Base-by-base conservation (phyloP, 2,888 invertebrate genomes). In the Coenonympha glycerion region DNA sequence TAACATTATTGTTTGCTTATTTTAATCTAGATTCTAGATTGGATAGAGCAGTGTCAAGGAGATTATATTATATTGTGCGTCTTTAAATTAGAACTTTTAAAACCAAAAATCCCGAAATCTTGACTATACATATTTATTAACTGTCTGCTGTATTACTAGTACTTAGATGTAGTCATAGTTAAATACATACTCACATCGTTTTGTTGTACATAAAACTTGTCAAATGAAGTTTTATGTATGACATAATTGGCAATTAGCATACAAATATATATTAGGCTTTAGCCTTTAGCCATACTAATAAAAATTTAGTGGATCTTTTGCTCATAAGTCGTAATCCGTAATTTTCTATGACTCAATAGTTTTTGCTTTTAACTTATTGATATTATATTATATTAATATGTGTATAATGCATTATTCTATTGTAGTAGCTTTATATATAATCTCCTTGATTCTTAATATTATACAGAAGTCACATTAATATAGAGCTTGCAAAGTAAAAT, bases 41-140 rank as follows among this genome's bases (percentile, higher is more conserved):
- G 68, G n/a, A n/a, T n/a, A 65, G 76, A 68, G 71, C 73, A 71
- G 68, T 69, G 69, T 70, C 70, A 70, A 70, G 70, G 75, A 75
- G 74, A 76, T 79, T 74, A 65, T 63, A 53, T 57, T 63, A 54
- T 51, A 52, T 9, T 52, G 36, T 26, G 26, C n/a, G 47, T 37
- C 37, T 19, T 44, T 36, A 13, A 24, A 39, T 39, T 15, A 39
- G 22, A 15, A 15, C 3, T 19, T 39, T 39, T 39, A 13, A 24
- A 39, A 39, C 22, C 22, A 39, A 24, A 39, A 39, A n/a, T n/a
- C n/a, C n/a, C n/a, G n/a, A n/a, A n/a, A 15, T 24, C 22, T n/a
- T n/a, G n/a, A n/a, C n/a, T n/a, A n/a, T n/a, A n/a, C n/a, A n/a
- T n/a, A n/a, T n/a, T n/a, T n/a, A n/a, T n/a, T n/a, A n/a, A n/a